Percentiles rank a stretch among this genome's conserved stretches.
Conservation (phyloP, 2,888 invertebrate species). For the Tortricodes alternella region DNA sequence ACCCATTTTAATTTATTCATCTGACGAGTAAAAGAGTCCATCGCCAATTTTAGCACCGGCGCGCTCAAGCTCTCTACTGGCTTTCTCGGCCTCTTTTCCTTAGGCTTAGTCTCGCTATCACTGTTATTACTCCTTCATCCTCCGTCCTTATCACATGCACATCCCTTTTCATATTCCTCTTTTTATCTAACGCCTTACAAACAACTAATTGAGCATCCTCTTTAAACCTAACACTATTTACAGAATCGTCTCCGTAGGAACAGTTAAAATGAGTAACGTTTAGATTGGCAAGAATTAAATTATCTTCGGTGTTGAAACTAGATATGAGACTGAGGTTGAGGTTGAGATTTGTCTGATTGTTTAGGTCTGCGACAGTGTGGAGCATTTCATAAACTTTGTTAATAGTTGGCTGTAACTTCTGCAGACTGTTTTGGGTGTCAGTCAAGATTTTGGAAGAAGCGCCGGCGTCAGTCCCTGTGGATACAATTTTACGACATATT, state of each 20-base stretch:
- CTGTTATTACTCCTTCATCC: slow-evolving; percentile 40
- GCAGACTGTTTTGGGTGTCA: slow-evolving; percentile 46
- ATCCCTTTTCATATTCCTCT: slow-evolving; percentile 56
- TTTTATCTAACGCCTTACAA: slow-evolving; percentile 43
- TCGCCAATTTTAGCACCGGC: slow-evolving; percentile 71
- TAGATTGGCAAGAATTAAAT: slow-evolving; percentile 48
- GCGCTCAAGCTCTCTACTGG: slow-evolving; percentile 73
- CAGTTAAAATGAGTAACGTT: not conserved
- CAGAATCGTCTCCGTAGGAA: slow-evolving; percentile 30
- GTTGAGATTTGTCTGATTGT: slow-evolving; percentile 56
- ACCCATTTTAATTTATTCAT: no score
- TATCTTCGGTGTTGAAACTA: slow-evolving; percentile 50
- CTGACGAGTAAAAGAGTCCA: no score
- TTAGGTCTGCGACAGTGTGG: slow-evolving; percentile 50
- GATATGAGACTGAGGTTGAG: slow-evolving; percentile 50
- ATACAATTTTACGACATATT: slow-evolving; percentile 33
- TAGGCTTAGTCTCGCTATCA: slow-evolving; percentile 46
- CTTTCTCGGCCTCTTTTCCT: slow-evolving; percentile 59
- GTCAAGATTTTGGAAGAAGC: slow-evolving; percentile 52
- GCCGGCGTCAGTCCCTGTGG: slow-evolving; percentile 71
- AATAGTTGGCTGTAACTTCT: slow-evolving; percentile 59
- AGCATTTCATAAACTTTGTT: slow-evolving; percentile 76
- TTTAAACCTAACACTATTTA: slow-evolving; percentile 37
- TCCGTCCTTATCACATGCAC: slow-evolving; percentile 53
- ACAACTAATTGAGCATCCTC: slow-evolving; percentile 52